phyloP scores from a whole-genome alignment of 2,888 invertebrate genomes.

The Electrophaes corylata region DNA sequence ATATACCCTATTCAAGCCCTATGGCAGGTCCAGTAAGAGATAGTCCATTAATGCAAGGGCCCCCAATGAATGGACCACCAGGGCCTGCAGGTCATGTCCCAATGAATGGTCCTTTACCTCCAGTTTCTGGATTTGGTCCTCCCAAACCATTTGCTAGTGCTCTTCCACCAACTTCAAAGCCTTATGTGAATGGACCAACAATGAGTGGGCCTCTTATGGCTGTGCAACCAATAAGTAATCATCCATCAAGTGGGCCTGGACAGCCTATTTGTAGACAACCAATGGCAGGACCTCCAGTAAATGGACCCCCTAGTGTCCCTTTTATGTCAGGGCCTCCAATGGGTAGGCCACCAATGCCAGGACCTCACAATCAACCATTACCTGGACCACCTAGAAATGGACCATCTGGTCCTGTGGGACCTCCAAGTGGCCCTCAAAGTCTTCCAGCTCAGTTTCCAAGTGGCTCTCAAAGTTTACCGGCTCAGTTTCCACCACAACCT shows the following conservation, averaged over 20 bases:
- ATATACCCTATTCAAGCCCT: conserved; percentile 53
- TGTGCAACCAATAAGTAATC: conserved; percentile 16
- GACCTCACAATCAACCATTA: conserved; percentile 41
- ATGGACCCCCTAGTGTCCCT: conserved; percentile 29
- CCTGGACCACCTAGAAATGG: conserved; percentile 54
- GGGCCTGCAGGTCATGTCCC: conserved; percentile 38
- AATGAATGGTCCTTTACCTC: conserved; percentile 49
- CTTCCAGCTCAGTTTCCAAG: conserved; percentile 36
- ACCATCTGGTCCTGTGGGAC: conserved; percentile 39
- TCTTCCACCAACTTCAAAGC: conserved; percentile 31
- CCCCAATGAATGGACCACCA: conserved; percentile 41
- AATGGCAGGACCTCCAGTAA: conserved; percentile 20
- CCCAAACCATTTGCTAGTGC: conserved; percentile 36
- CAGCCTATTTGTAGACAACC: conserved; percentile 21
- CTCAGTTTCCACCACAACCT: conserved; percentile 21
- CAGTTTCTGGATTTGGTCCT: conserved; percentile 39
- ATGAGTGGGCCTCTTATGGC: conserved; percentile 14
- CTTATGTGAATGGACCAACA: conserved; percentile 27
- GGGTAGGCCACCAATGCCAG: conserved; percentile 33
- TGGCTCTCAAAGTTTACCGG: conserved; percentile 33
- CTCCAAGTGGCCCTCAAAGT: conserved; percentile 42
- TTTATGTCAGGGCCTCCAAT: conserved; percentile 30
- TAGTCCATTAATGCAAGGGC: conserved; percentile 60
- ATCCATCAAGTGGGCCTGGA: conserved; percentile 18
- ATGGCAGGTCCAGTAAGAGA: conserved; percentile 53